Base-by-base conservation (phyloP, 2,113 vertebrate species). In the Elephantulus edwardii region DNA sequence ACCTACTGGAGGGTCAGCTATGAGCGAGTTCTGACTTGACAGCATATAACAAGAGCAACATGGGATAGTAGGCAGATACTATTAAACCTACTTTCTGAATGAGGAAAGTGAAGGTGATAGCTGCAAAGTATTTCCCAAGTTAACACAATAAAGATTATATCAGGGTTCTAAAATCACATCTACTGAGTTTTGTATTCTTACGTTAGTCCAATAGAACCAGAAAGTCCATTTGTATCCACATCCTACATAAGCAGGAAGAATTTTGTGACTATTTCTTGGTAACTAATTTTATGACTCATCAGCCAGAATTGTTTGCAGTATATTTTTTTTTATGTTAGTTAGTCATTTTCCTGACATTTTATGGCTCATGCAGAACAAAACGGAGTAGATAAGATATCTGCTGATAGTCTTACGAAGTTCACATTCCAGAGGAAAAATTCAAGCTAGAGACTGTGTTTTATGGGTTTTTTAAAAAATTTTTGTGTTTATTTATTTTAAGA, bases 261-360 rank as follows among this genome's bases (percentile, higher is more conserved):
- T 81, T 71, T 64, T 91, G 77, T 58, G 72, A 93, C 19, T 83
- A 28, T 28, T 74, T 77, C 84, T 74, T 33, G 5, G 68, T 89
- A 87, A 74, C 52, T 38, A 50, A 89, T 77, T 89, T 85, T 50
- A 52, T 95, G 95, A 96, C 60, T 96, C 96, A 94, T 40, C 2
- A 0, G 68, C 10, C 48, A n/a, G 6, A 46, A 56, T 68, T 86
- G 78, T 78, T 93, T 93, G 94, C 86, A 89, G 70, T 89, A 83
- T 80, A 62, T 74, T 81, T 93, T 74, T 81, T 93, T 96, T 95
- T 92, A 93, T 87, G 60, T 58, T 16, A 52, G 38, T 74, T 94
- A 89, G 95, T 95, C 89, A 92, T 93, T 95, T 92, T 95, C 87
- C 92, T 91, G 84, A 94, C 74, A 92, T 56, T 9, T 35, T 33